These are phyloP conservation scores for Ophion slaviceki DNA, from an alignment of 2,888 invertebrate genomes.

Conservation along the genomic window DNA sequence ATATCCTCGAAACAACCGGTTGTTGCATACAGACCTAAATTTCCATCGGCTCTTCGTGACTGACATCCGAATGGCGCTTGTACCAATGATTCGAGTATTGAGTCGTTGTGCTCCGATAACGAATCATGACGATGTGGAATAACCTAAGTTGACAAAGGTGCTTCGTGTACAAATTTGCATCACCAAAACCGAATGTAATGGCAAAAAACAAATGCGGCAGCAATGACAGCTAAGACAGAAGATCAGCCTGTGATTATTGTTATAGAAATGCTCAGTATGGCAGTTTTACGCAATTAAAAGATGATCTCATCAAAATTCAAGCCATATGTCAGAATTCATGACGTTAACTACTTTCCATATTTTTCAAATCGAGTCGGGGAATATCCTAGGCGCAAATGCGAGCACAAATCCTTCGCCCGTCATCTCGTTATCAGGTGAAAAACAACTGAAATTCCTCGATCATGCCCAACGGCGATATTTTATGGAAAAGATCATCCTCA, in stretches of 20 bases:
- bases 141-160: neutral
- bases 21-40: slow-evolving; percentile 59
- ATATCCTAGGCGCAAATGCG: neutral
- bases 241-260: neutral
- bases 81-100: slow-evolving; percentile 13
- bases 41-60: slow-evolving; percentile 40
- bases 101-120: neutral
- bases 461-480: slow-evolving; percentile 19
- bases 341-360: neutral
- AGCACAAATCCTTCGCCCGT: slow-evolving; percentile 6
- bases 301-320: neutral
- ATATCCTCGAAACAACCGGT: slow-evolving; percentile 51
- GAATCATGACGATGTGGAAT: neutral
- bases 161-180: neutral
- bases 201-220: neutral
- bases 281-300: neutral
- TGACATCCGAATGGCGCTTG: slow-evolving; percentile 24
- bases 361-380: neutral
- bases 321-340: neutral
- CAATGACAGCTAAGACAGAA: neutral
- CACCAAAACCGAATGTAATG: neutral
- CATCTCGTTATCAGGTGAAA: neutral
- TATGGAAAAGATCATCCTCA: slow-evolving; percentile 22
- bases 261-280: neutral
- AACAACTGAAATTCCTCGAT: slow-evolving; percentile 18